Conservation (phyloP, 2,113 vertebrate species). For the Sterna hirundo region DNA sequence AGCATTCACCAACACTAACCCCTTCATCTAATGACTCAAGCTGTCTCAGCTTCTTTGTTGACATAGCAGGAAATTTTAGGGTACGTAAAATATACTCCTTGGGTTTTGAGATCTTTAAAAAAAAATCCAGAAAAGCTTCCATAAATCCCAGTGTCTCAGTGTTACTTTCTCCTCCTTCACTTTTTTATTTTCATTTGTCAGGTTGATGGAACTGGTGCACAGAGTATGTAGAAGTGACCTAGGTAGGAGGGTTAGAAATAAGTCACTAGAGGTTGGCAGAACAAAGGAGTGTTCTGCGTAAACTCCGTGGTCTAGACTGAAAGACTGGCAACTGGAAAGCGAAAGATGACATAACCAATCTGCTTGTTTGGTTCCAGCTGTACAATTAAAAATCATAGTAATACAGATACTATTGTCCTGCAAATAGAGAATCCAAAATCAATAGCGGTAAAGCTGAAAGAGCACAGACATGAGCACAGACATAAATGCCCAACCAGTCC, state of each 20-base stretch:
- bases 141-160: too few relatives aligned
- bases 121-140: too few relatives aligned
- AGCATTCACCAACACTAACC: background rate
- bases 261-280: background rate
- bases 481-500: background rate
- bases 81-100: too few relatives aligned
- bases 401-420: background rate
- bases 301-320: background rate
- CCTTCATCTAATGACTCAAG: background rate
- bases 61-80: background rate
- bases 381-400: background rate
- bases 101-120: too few relatives aligned
- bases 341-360: background rate
- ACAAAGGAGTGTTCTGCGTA: background rate
- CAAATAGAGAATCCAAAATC: background rate
- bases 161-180: too few relatives aligned
- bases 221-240: too few relatives aligned
- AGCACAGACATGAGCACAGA: background rate
- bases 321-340: background rate
- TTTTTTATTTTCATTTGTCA: too few relatives aligned
- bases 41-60: background rate
- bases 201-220: too few relatives aligned
- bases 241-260: background rate
- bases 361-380: background rate
- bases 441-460: background rate